These are phyloP conservation scores for Whitmania pigra DNA, from an alignment of 1,140 invertebrate genomes.

Conservation along the genomic window DNA sequence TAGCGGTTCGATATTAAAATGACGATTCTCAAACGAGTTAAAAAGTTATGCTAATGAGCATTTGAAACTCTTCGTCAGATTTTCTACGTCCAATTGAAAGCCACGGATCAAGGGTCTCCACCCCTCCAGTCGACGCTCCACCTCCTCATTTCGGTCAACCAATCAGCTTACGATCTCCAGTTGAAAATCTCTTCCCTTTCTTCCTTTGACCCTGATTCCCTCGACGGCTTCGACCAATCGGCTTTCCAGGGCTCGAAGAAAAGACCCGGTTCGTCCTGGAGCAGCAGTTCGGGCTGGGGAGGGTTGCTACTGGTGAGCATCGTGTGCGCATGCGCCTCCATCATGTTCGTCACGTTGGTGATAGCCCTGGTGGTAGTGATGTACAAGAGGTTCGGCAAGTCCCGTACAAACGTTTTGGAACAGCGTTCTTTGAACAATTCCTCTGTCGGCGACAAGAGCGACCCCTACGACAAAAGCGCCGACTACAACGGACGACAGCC, in stretches of 20 bases:
- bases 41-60: too few relatives aligned
- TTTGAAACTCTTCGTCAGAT: neutral
- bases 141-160: neutral
- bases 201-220: neutral
- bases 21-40: too few relatives aligned
- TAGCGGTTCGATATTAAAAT: too few relatives aligned
- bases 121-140: neutral
- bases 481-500: neutral
- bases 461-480: too few relatives aligned
- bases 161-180: neutral
- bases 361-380: neutral
- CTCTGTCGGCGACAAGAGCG: too few relatives aligned
- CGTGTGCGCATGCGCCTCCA: neutral
- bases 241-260: slow-evolving; percentile 1
- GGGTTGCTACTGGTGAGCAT: neutral
- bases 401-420: too few relatives aligned
- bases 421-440: too few relatives aligned
- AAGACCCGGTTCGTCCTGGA: too few relatives aligned
- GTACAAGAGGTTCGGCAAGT: neutral
- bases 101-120: neutral
- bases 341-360: neutral
- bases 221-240: neutral
- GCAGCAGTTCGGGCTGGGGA: neutral
- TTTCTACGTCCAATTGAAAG: slow-evolving; percentile 8
- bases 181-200: neutral